These are phyloP conservation scores for Hydrotaea diabolus DNA, from an alignment of 2,888 invertebrate species.

Conservation along the genomic window DNA sequence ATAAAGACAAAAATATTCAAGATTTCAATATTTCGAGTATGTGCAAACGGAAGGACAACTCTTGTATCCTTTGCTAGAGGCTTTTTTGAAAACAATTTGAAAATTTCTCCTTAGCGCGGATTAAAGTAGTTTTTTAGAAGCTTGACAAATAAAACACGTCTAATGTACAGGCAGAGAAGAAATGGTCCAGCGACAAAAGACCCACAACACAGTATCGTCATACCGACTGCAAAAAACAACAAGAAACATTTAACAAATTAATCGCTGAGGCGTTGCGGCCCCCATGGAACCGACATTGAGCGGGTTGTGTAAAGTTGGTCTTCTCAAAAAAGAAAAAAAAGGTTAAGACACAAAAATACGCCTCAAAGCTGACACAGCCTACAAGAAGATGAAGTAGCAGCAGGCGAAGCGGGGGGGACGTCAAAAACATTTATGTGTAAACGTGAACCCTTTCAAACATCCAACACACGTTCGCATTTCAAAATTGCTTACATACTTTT, in stretches of 20 bases:
- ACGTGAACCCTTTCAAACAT: not conserved
- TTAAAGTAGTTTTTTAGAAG: too few species aligned
- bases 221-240: not conserved
- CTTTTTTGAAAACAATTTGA: too few species aligned
- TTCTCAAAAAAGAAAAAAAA: not conserved
- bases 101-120: too few species aligned
- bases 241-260: constrained; percentile 67
- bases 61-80: too few species aligned
- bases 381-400: not conserved
- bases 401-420: not conserved
- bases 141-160: too few species aligned
- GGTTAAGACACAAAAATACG: not conserved
- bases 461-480: constrained; percentile 24
- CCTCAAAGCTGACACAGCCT: not conserved
- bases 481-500: not conserved
- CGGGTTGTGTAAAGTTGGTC: too few species aligned
- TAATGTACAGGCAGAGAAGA: not conserved
- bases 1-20: too few species aligned
- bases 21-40: too few species aligned
- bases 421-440: constrained; percentile 24
- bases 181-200: not conserved
- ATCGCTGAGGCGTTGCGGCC: constrained; percentile 69
- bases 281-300: constrained; percentile 33
- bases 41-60: too few species aligned
- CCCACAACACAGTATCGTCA: not conserved